Evolutionary conservation across 2,888 invertebrate genomes (phyloP).

Genomic region (Lasius fuliginosus): DNA sequence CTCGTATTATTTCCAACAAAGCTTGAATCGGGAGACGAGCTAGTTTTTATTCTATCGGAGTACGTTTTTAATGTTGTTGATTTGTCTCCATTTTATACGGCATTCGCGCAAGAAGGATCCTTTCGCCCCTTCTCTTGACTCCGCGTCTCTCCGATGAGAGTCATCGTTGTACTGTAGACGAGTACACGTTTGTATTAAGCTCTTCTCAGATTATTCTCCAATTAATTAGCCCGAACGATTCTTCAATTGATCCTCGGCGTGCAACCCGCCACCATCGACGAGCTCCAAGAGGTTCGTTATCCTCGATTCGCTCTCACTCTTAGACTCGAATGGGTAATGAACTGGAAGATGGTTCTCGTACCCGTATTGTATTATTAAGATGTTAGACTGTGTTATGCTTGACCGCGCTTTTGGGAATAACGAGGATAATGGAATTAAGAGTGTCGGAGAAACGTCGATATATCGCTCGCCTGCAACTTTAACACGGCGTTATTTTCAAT

Average conservation of each 20-base stretch:
- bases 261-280: constrained; percentile 62
- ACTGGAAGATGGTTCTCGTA: constrained; percentile 79
- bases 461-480: not conserved
- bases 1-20: not conserved
- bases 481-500: not conserved
- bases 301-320: constrained; percentile 79
- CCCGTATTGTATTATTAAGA: constrained; percentile 83
- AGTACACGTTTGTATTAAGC: constrained; percentile 57
- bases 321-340: constrained; percentile 84
- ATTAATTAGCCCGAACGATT: constrained; percentile 80
- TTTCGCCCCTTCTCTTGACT: not conserved
- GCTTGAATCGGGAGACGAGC: not conserved
- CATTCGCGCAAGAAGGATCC: not conserved
- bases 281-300: constrained; percentile 82
- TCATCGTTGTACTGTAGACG: constrained; percentile 26
- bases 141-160: not conserved
- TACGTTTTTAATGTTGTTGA: constrained; percentile 18
- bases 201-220: constrained; percentile 74
- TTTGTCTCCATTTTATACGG: constrained; percentile 6
- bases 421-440: constrained; percentile 47
- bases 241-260: constrained; percentile 77
- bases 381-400: constrained; percentile 71
- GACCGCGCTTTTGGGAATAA: constrained; percentile 59
- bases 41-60: constrained; percentile 10
- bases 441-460: constrained; percentile 22